A percentile compares a stretch with the other conserved stretches of the same genome.
These are phyloP conservation scores for Nipponacmea schrenckii DNA, from an alignment of 2,888 invertebrate genomes.

Conservation along the genomic window DNA sequence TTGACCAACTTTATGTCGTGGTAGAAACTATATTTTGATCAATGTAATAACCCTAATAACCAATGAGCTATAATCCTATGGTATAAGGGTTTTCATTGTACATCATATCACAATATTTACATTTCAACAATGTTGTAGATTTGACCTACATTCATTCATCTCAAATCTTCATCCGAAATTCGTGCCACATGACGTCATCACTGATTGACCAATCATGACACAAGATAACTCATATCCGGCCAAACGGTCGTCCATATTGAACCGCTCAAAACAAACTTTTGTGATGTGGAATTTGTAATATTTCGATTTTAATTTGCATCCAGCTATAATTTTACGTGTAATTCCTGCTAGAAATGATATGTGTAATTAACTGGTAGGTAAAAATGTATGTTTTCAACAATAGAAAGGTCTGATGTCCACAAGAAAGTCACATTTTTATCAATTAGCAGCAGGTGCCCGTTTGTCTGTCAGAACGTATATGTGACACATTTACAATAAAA, in stretches of 20 bases:
- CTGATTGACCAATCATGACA: slow-evolving; percentile 25
- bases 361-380: no score
- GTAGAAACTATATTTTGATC: no score
- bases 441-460: no score
- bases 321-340: background rate
- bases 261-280: slow-evolving; percentile 38
- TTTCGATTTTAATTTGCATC: no score
- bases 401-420: no score
- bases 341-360: background rate
- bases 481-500: no score
- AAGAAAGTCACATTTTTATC: no score
- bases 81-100: background rate
- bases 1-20: no score
- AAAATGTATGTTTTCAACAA: no score
- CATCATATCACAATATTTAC: slow-evolving; percentile 3
- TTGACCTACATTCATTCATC: background rate
- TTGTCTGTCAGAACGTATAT: no score
- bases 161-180: slow-evolving; percentile 1
- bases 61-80: no score
- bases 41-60: no score
- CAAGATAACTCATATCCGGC: slow-evolving; percentile 27
- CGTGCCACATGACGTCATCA: slow-evolving; percentile 16
- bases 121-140: background rate
- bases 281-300: slow-evolving; percentile 9
- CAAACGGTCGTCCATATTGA: slow-evolving; percentile 43